These are phyloP conservation scores for Andrena chrysosceles DNA, from an alignment of 2,888 invertebrate genomes.

Conservation along the genomic window DNA sequence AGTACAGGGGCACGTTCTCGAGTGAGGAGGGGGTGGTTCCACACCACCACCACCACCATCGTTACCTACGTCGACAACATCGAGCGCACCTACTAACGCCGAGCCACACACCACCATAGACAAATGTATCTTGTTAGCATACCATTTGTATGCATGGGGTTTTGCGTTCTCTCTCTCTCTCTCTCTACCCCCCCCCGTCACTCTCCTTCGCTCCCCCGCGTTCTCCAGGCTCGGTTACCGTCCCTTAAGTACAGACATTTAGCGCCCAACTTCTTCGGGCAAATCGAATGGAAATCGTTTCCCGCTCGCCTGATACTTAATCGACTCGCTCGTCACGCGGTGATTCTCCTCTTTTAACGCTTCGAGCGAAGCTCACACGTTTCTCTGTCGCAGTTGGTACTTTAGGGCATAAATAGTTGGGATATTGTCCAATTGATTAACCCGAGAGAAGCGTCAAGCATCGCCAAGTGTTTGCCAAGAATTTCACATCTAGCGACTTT, in stretches of 20 bases:
- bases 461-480: background rate
- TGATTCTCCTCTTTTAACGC: constrained; percentile 30
- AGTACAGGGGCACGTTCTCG: constrained; percentile 61
- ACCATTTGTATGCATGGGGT: constrained; percentile 85
- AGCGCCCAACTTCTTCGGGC: constrained; percentile 80
- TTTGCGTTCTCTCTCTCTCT: constrained; percentile 72
- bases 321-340: constrained; percentile 32
- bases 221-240: constrained; percentile 67
- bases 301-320: constrained; percentile 57
- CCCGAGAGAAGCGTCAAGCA: background rate
- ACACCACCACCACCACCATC: constrained; percentile 53
- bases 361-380: background rate
- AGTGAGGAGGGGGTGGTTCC: constrained; percentile 65
- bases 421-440: background rate
- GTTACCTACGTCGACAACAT: constrained; percentile 54
- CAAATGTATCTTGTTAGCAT: constrained; percentile 85
- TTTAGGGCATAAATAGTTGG: background rate
- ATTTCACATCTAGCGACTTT: background rate
- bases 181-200: constrained; percentile 6
- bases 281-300: constrained; percentile 82
- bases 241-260: constrained; percentile 76
- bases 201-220: constrained; percentile 38
- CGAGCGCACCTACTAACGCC: constrained; percentile 65
- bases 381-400: background rate
- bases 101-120: constrained; percentile 80